These are phyloP conservation scores for Lathamus discolor DNA, from an alignment of 2,113 vertebrate genomes.

Conservation along the genomic window DNA sequence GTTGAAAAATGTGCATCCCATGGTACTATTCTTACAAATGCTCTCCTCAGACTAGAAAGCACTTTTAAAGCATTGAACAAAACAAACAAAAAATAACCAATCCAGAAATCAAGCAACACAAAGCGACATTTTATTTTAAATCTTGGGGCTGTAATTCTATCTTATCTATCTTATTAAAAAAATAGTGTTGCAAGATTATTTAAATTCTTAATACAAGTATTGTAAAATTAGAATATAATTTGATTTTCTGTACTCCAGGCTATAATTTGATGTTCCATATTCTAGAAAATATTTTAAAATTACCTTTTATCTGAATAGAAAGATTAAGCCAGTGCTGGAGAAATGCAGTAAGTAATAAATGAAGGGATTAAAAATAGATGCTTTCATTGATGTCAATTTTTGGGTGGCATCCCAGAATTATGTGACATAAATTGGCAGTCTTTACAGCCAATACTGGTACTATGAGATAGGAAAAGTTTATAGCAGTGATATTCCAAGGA, in stretches of 20 bases:
- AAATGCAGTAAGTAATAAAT: neutral
- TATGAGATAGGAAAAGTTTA: neutral
- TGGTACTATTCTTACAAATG: neutral
- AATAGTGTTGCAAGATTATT: neutral
- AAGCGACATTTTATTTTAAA: neutral
- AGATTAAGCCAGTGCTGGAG: neutral
- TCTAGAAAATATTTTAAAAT: neutral
- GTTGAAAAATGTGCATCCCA: neutral
- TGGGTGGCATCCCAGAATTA: neutral
- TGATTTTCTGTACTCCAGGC: neutral
- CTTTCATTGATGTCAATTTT: neutral
- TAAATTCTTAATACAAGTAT: neutral
- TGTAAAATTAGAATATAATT: neutral
- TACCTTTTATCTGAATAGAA: neutral
- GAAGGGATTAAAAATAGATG: neutral
- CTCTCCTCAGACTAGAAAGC: neutral
- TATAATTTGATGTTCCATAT: neutral
- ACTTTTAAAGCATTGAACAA: neutral
- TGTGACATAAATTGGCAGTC: neutral
- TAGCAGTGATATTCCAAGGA: neutral
- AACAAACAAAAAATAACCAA: neutral
- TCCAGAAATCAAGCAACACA: neutral
- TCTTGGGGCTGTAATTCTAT: neutral
- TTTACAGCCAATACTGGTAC: neutral
- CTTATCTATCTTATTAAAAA: neutral